Evolutionary conservation across 1,140 invertebrate species (phyloP).

Genomic region (Nomia melanderi): DNA sequence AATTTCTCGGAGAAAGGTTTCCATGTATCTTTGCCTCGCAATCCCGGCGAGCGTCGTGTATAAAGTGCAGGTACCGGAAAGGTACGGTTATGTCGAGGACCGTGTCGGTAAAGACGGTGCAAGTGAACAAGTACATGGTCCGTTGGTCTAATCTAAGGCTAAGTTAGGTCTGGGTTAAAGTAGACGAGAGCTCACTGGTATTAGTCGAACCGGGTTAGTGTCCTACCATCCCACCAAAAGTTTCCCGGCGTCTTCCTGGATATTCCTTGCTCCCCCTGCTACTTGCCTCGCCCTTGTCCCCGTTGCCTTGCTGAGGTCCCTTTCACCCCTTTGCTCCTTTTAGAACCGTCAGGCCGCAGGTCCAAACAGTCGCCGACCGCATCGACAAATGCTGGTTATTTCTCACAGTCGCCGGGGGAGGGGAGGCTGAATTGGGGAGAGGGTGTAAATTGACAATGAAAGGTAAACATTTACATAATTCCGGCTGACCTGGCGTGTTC

Average conservation of each 20-base stretch:
- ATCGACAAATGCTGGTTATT: constrained; percentile 18
- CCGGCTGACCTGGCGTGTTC: background rate
- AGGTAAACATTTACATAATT: constrained; percentile 24
- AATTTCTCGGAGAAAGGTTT: constrained; percentile 29
- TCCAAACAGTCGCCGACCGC: constrained; percentile 22
- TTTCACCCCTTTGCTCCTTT: constrained; percentile 14
- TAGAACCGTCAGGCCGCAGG: background rate
- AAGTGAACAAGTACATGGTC: constrained; percentile 59
- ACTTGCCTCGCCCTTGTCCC: background rate
- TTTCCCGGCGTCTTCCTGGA: constrained; percentile 50
- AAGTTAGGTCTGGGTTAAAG: constrained; percentile 67
- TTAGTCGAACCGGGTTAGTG: constrained; percentile 65
- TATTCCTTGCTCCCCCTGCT: constrained; percentile 35
- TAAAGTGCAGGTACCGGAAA: constrained; percentile 57
- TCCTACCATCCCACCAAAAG: constrained; percentile 60
- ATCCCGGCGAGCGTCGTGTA: constrained; percentile 23
- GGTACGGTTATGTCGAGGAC: constrained; percentile 58
- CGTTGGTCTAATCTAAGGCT: constrained; percentile 70
- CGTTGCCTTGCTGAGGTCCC: background rate
- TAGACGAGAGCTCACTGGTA: constrained; percentile 63
- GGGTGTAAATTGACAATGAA: background rate
- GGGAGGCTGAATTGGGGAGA: background rate
- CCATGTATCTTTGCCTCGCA: constrained; percentile 35
- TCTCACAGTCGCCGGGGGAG: background rate
- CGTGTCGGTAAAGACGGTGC: constrained; percentile 47